Conservation (phyloP, 2,797 vertebrate species). For the Parotocinclus haroldoi region DNA sequence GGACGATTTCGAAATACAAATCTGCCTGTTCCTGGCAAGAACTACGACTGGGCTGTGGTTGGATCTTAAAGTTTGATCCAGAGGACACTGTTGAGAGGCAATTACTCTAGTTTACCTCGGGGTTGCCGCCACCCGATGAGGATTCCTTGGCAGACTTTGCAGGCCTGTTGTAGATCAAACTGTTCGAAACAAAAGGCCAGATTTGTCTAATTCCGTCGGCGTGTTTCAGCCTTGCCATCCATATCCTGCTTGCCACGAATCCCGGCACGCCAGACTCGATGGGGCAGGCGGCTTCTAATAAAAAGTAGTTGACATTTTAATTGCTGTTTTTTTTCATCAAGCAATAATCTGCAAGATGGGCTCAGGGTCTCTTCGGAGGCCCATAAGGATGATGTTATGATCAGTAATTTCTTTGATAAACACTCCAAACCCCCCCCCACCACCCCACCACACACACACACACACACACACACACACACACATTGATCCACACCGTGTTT, state of each 20-base stretch:
- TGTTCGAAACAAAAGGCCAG: neutral
- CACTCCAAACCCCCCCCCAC: conserved; percentile 44
- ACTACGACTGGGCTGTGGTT: too few species aligned
- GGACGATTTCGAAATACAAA: neutral
- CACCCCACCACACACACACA: neutral
- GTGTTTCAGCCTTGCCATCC: conserved; percentile 34
- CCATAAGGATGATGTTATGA: conserved; percentile 73
- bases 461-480: neutral
- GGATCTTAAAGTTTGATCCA: too few species aligned
- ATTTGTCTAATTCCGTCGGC: conserved; percentile 33
- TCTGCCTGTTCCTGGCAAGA: too few species aligned
- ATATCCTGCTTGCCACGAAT: conserved; percentile 44
- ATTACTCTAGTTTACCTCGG: too few species aligned
- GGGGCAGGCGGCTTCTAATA: conserved; percentile 71
- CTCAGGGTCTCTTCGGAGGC: conserved; percentile 68
- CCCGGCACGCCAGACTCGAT: conserved; percentile 57
- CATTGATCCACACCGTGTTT: conserved; percentile 44
- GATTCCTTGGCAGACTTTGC: neutral
- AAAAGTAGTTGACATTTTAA: conserved; percentile 76
- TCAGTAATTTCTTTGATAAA: conserved; percentile 72
- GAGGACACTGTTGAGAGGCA: too few species aligned
- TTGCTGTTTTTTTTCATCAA: conserved; percentile 77
- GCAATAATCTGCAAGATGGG: conserved; percentile 72
- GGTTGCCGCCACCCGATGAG: neutral
- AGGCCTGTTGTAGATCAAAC: neutral